These are phyloP conservation scores for Thaumatotibia leucotreta DNA, from an alignment of 1,140 invertebrate species.

Conservation along the genomic window DNA sequence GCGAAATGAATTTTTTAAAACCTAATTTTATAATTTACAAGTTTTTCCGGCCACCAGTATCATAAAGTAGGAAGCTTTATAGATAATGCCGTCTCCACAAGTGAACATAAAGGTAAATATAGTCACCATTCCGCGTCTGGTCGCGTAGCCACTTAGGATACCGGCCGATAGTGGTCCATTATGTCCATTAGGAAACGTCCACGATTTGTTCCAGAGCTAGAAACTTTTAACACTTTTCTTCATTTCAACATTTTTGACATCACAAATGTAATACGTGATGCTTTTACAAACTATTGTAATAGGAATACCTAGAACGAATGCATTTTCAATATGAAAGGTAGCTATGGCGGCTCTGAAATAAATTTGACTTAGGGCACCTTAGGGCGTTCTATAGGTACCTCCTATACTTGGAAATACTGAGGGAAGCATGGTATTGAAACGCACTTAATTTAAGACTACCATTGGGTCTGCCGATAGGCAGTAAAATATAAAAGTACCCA, in stretches of 20 bases:
- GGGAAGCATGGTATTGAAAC: too few relatives aligned
- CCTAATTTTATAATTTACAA: too few relatives aligned
- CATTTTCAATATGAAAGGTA: too few relatives aligned
- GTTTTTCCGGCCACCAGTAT: not conserved
- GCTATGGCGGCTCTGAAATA: too few relatives aligned
- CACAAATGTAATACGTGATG: not conserved
- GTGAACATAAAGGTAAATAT: conserved; percentile 11
- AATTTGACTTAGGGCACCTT: too few relatives aligned
- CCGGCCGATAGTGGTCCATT: conserved; percentile 21
- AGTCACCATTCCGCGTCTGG: conserved; percentile 23
- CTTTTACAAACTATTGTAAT: not conserved
- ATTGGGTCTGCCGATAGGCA: too few relatives aligned
- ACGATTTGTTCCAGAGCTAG: conserved; percentile 14
- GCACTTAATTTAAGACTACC: too few relatives aligned
- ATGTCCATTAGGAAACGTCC: conserved; percentile 11
- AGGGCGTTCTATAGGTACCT: too few relatives aligned
- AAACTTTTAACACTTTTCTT: conserved; percentile 3
- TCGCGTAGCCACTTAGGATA: conserved; percentile 33
- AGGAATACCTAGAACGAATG: not conserved
- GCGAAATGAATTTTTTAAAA: too few relatives aligned
- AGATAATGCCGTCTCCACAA: not conserved
- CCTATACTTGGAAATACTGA: too few relatives aligned
- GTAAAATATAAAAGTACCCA: too few relatives aligned
- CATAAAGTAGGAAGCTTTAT: not conserved
- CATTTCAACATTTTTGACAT: not conserved